Evolutionary conservation across 2,113 vertebrate genomes (phyloP).

Genomic region (Syngnathus floridae): DNA sequence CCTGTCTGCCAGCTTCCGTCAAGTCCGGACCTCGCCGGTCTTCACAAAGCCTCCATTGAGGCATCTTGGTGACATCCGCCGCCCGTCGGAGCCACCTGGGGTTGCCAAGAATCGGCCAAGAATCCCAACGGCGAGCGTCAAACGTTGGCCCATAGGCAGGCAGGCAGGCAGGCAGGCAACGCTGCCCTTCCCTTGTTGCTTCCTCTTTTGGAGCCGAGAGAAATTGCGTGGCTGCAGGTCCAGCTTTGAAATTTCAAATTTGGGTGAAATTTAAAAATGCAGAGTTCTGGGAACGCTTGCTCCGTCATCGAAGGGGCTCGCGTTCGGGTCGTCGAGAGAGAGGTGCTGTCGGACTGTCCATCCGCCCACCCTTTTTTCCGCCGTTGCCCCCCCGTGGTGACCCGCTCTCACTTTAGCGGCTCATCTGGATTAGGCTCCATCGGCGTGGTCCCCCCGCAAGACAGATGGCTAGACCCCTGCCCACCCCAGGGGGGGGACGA

Average conservation of each 20-base stretch:
- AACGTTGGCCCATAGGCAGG: no score
- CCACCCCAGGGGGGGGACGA: neutral
- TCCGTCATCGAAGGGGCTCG: no score
- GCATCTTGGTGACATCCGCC: neutral
- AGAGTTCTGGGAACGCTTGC: no score
- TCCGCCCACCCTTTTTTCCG: neutral
- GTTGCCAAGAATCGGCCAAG: neutral
- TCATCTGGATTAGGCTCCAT: slow-evolving; percentile 1
- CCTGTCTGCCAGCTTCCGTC: neutral
- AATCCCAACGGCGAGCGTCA: no score
- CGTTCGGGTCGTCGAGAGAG: no score
- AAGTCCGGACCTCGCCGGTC: neutral
- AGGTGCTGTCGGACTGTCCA: no score
- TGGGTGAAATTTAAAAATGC: no score
- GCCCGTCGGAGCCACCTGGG: neutral
- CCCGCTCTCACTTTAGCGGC: neutral
- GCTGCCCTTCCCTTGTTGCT: no score
- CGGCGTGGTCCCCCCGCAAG: neutral
- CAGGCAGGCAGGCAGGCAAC: no score
- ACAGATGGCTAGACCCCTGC: neutral
- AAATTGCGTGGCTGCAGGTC: no score
- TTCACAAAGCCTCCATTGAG: neutral
- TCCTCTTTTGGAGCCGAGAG: no score
- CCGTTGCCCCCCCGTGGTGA: neutral
- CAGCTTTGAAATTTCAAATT: no score